Conservation (phyloP, 53 echinoderm and acorn worm species). For the Patiria pectinifera region DNA sequence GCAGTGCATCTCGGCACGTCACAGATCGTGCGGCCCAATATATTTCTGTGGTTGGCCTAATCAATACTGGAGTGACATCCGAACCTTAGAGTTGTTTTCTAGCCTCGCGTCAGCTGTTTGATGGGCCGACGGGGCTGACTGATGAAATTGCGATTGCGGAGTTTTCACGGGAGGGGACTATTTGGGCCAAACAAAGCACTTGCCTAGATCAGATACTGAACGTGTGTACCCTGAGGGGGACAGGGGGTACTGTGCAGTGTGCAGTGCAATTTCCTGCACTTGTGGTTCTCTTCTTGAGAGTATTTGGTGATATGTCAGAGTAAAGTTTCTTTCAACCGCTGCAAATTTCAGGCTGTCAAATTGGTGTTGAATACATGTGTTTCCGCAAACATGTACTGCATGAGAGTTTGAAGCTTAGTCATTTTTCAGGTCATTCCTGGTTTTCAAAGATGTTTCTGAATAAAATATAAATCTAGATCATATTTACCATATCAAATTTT, state of each 20-base stretch:
- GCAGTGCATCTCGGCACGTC: background rate
- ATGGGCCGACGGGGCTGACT: background rate
- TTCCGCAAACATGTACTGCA: no score
- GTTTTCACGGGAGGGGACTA: background rate
- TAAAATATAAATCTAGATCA: no score
- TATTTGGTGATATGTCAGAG: background rate
- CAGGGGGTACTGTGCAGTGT: background rate
- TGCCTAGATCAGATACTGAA: constrained; percentile 26
- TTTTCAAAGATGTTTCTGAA: no score
- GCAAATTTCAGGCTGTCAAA: background rate
- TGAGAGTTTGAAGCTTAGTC: no score
- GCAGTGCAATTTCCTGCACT: constrained; percentile 22
- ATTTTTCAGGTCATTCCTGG: no score
- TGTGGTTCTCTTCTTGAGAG: background rate
- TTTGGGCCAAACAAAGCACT: constrained; percentile 29
- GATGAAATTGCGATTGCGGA: constrained; percentile 48
- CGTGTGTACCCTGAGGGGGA: constrained; percentile 32
- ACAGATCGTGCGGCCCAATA: background rate
- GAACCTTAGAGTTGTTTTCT: constrained; percentile 38
- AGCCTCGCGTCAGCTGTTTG: background rate
- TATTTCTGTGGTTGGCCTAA: background rate
- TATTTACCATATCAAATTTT: no score
- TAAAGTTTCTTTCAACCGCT: background rate
- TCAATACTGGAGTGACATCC: constrained; percentile 43
- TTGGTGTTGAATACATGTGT: background rate